Evolutionary conservation across 2,888 invertebrate genomes (phyloP).

Genomic region (Ceraclea dissimilis): DNA sequence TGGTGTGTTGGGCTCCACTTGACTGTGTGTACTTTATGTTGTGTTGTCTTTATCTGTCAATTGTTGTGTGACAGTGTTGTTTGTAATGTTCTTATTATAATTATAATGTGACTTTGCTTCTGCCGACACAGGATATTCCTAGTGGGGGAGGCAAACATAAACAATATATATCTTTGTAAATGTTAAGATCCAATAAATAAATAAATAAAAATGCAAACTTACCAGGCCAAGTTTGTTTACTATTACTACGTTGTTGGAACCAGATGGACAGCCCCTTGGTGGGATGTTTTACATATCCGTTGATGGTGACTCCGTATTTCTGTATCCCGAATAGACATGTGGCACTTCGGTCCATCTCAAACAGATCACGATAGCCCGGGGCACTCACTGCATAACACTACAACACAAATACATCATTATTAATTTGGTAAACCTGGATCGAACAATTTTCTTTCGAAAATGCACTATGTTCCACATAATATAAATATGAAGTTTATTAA

Average conservation of each 20-base stretch:
- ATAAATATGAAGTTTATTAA: no score
- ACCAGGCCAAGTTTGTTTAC: slow-evolving; percentile 93
- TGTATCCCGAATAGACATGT: slow-evolving; percentile 90
- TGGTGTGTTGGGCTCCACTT: no score
- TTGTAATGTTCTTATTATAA: no score
- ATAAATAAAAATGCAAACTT: background rate
- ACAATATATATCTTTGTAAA: no score
- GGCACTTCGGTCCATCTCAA: slow-evolving; percentile 87
- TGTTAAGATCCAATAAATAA: no score
- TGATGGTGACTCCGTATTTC: slow-evolving; percentile 91
- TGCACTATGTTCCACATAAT: background rate
- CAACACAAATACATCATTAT: background rate
- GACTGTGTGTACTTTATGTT: no score
- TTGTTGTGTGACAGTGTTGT: no score
- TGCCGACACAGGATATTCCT: no score
- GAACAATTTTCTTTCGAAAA: background rate
- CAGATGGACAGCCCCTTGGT: slow-evolving; percentile 82
- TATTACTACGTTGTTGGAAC: slow-evolving; percentile 85
- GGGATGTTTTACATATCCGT: slow-evolving; percentile 83
- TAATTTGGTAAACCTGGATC: no score
- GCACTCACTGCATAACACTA: slow-evolving; percentile 82
- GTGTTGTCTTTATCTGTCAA: no score
- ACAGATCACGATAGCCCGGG: slow-evolving; percentile 47
- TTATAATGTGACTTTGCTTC: no score
- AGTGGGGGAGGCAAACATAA: no score